Evolutionary conservation across 2,888 invertebrate species (phyloP), one percentile per base, ranked within the genome.

Genomic region (Dicycla oo): DNA sequence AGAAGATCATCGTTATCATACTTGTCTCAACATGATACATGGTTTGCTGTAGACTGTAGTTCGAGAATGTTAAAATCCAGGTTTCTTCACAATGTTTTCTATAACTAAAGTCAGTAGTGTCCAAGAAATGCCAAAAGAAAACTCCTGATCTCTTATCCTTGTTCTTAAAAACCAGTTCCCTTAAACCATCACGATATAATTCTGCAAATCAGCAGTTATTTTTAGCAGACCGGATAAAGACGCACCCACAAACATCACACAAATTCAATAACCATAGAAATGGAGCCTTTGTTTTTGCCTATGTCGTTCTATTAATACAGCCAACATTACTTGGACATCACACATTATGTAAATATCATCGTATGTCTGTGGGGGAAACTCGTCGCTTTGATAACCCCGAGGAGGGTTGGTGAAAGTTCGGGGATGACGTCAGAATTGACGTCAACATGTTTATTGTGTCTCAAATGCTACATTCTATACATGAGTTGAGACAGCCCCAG

Each of bases 281-380:
- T 73, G 26, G 51, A 15, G 1, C 7, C 43, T 58, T 79, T 79
- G 65, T 67, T 62, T 77, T 58, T 54, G 57, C 20, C 10, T n/a
- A 56, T 8, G 18, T 51, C 40, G 53, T 74, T 53, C n/a, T 78
- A 68, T 45, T 4, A 34, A 60, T 73, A 79, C 30, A 18, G 5
- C 6, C 6, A 54, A 66, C 57, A 69, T 58, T 38, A 67, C 20
- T 53, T 58, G 62, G 69, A 69, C 66, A 60, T 69, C 34, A 64
- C n/a, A 26, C 45, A 69, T 80, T 68, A 81, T 81, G 77, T 67
- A 56, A 81, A 76, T 79, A 61, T 64, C 58, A 62, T 60, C 38
- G 67, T 56, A 58, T 20, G 51, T 45, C 74, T 30, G 47, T 26
- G 13, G n/a, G 47, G 47, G 57, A 80, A 75, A 61, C 57, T 54